A percentile compares a stretch with the other conserved stretches of the same genome.
Conservation (phyloP, 2,888 invertebrate genomes). For the Hydroisotoma schaefferi region DNA sequence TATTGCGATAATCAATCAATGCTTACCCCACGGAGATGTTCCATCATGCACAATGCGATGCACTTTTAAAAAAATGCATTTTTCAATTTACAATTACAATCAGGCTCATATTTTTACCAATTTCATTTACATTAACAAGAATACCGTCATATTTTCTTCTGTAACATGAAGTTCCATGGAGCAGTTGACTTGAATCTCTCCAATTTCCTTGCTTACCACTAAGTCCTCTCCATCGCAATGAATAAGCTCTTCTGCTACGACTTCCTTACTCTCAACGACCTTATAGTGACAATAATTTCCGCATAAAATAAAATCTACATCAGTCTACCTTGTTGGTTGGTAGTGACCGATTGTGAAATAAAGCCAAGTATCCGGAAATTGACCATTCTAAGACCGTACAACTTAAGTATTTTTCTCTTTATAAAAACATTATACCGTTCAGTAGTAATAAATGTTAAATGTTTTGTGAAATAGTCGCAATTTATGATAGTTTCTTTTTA, state of each 20-base stretch:
- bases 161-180: not conserved
- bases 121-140: constrained; percentile 6
- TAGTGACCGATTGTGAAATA: too few species aligned
- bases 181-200: not conserved
- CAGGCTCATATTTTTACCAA: not conserved
- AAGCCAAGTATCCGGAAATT: too few species aligned
- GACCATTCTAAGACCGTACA: too few species aligned
- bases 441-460: too few species aligned
- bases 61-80: not conserved
- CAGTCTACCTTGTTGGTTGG: too few species aligned
- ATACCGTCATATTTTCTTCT: constrained; percentile 9
- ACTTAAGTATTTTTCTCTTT: too few species aligned
- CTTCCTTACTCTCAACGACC: not conserved
- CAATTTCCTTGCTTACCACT: not conserved
- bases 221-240: not conserved
- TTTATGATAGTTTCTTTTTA: too few species aligned
- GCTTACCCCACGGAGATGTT: constrained; percentile 16
- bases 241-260: not conserved
- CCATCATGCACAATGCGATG: not conserved
- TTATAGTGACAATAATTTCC: too few species aligned
- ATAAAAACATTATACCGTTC: too few species aligned
- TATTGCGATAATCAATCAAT: not conserved
- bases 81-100: not conserved
- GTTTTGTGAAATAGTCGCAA: too few species aligned
- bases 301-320: too few species aligned